A percentile compares a stretch with the other conserved stretches of the same genome.
Evolutionary conservation across 2,797 vertebrate genomes (phyloP).

Genomic region (Anguilla obscura): DNA sequence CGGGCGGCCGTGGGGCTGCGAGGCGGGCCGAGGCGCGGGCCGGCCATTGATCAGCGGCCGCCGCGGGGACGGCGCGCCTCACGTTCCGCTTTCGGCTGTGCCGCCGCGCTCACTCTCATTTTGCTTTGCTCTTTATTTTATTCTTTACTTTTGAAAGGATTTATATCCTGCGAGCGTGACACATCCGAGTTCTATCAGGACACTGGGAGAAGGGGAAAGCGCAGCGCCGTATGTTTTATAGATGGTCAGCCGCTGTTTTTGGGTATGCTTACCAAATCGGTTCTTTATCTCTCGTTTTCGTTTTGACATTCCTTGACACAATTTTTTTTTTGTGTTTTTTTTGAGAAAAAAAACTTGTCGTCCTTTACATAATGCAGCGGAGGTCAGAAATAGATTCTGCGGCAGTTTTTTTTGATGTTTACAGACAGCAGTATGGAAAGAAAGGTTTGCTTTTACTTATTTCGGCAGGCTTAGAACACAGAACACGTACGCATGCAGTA

Average conservation of each 20-base stretch:
- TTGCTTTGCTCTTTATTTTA: neutral
- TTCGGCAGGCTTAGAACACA: neutral
- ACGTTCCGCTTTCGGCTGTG: neutral
- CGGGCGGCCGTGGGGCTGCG: conserved; percentile 24
- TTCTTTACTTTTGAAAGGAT: neutral
- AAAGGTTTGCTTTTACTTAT: neutral
- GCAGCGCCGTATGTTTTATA: neutral
- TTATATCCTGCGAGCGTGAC: conserved; percentile 16
- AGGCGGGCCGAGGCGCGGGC: conserved; percentile 29
- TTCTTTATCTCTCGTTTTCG: neutral
- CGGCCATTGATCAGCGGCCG: conserved; percentile 40
- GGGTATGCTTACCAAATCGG: neutral
- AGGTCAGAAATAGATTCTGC: neutral
- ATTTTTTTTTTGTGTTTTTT: neutral
- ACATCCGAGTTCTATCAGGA: conserved; percentile 10
- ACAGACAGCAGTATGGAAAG: neutral
- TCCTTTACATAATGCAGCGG: neutral
- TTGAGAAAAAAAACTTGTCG: neutral
- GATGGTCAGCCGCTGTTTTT: neutral
- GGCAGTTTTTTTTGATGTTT: conserved; percentile 2
- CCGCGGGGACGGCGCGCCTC: conserved; percentile 17
- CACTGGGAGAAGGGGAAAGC: neutral
- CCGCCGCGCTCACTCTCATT: conserved; percentile 15
- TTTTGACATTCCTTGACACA: neutral
- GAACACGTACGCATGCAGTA: neutral